A percentile compares a stretch with the other conserved stretches of the same genome.
These are phyloP conservation scores for Stegophylla sp. DNA, from an alignment of 2,888 invertebrate genomes.

Conservation along the genomic window DNA sequence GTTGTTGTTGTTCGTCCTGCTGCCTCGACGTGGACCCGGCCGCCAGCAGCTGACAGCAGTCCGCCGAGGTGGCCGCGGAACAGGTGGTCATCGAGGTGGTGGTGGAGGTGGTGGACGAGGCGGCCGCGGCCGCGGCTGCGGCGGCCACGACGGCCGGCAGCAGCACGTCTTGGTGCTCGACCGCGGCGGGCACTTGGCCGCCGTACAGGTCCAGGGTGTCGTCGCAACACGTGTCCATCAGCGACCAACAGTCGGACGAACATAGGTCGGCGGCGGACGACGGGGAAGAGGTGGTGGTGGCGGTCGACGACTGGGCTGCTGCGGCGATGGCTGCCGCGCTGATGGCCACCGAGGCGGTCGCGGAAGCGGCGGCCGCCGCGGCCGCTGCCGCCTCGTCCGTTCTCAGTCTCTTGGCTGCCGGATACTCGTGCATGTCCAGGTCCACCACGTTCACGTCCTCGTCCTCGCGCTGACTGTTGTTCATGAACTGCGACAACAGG, in stretches of 20 bases:
- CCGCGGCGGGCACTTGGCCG: conserved; percentile 49
- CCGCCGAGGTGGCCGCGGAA: conserved; percentile 11
- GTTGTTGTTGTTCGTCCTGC: conserved; percentile 64
- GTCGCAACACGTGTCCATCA: conserved; percentile 52
- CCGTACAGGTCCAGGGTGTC: conserved; percentile 54
- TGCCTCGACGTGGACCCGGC: conserved; percentile 37
- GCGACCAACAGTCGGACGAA: conserved; percentile 48
- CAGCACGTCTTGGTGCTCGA: conserved; percentile 52
- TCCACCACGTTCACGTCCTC: conserved; percentile 66
- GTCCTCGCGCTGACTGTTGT: conserved; percentile 66
- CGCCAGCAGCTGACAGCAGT: conserved; percentile 22
- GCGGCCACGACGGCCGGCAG: background rate
- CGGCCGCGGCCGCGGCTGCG: conserved; percentile 8
- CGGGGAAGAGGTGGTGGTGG: conserved; percentile 1
- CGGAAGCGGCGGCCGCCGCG: conserved; percentile 19
- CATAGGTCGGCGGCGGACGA: conserved; percentile 29
- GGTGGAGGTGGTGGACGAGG: conserved; percentile 44
- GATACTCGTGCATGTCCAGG: conserved; percentile 63
- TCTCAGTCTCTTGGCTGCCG: conserved; percentile 54
- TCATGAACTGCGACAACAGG: conserved; percentile 64
- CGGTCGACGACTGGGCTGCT: background rate
- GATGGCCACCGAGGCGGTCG: conserved; percentile 32
- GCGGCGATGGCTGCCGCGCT: background rate
- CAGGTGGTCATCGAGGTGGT: conserved; percentile 34
- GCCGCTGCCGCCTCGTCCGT: conserved; percentile 38